Percentiles rank a stretch among this genome's conserved stretches.
Evolutionary conservation across 2,888 invertebrate species (phyloP).

Genomic region (Spilosoma lubricipeda): DNA sequence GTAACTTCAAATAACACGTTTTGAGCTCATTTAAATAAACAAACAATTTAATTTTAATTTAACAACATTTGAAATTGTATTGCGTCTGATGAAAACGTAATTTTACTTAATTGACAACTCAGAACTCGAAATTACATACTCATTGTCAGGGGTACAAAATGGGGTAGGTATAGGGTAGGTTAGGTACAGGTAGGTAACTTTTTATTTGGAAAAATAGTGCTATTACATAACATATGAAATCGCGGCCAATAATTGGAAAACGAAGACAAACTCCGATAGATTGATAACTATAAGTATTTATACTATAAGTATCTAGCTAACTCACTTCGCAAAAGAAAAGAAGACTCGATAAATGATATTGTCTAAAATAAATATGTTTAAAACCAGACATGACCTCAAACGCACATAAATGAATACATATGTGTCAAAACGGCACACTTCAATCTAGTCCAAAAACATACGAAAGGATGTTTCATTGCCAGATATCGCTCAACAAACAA

Average conservation of each 20-base stretch:
- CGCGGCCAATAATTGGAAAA: background rate
- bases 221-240: background rate
- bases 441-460: background rate
- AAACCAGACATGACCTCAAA: too few relatives aligned
- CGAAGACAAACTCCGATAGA: background rate
- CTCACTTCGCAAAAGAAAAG: too few relatives aligned
- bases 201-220: background rate
- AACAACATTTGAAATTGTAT: background rate
- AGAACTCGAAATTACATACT: background rate
- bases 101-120: background rate
- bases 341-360: too few relatives aligned
- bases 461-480: background rate
- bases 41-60: background rate
- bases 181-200: background rate
- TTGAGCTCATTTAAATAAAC: conserved; percentile 9
- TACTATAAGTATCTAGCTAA: background rate
- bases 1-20: background rate
- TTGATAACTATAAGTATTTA: too few relatives aligned
- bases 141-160: background rate
- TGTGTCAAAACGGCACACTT: background rate
- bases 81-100: background rate
- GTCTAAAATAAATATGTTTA: too few relatives aligned
- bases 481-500: background rate
- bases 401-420: background rate
- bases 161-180: too few relatives aligned